Evolutionary conservation across 2,888 invertebrate genomes (phyloP), one percentile per base, ranked within the genome.

Genomic region (Perizoma flavofasciatum): DNA sequence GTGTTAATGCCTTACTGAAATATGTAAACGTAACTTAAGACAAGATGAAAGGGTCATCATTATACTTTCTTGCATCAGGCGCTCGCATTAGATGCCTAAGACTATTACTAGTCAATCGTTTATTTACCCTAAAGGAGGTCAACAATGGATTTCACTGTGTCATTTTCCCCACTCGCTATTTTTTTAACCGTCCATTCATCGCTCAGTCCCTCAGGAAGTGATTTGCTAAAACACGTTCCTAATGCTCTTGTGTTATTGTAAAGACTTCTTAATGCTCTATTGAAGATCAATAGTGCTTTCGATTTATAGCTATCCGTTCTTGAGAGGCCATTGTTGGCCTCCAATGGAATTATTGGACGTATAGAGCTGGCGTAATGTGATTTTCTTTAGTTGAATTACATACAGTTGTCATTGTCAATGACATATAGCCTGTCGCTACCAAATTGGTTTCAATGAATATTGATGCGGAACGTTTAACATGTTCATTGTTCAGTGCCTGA

Each of bases 221-320:
- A 91, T 91, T 92, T 85, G 91, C 87, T 88, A 84, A 89, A 90
- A 90, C 85, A 89, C 82, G 86, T 85, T 86, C 85, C 83, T 88
- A 89, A 88, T 89, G 22, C 22, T 22, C 22, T 22, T 22, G 87
- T 88, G 82, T 79, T 67, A 89, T 90, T 88, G 88, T 88, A 75
- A 80, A 85, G 82, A 88, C 80, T 83, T 75, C 84, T 88, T 89
- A 88, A 89, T 88, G 88, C 86, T 79, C 83, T 82, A 88, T 89
- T 85, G 87, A 82, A 82, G 85, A 85, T 82, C 85, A 84, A 84
- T 86, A 78, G 77, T 76, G 81, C 79, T 81, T 86, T 83, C 86
- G 85, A 88, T 88, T 89, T 89, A 89, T 88, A 79, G 82, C 80
- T 82, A 84, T 85, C 78, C 83, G 79, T 85, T 86, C 83, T 83